Evolutionary conservation across 37 sponge, comb jelly and placozoan species (phyloP).

Genomic region (Hormiphora californensis): DNA sequence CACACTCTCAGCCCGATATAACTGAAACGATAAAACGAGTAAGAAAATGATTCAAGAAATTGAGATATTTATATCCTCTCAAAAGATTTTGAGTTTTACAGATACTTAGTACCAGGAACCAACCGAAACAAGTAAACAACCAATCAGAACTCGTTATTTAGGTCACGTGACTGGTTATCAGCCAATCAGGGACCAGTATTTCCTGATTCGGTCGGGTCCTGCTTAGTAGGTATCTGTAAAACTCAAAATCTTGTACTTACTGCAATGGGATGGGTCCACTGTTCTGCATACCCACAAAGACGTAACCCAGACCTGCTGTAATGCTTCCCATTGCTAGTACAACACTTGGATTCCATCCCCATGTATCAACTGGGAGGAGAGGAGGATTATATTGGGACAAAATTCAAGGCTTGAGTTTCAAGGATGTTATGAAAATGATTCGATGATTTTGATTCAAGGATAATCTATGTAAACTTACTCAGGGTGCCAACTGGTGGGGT

Average conservation of each 20-base stretch:
- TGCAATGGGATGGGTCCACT: too few species aligned
- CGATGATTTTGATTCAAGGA: background rate
- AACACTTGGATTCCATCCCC: slow-evolving; percentile 1
- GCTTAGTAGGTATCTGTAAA: too few species aligned
- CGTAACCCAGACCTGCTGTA: slow-evolving; percentile 21
- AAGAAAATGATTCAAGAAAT: background rate
- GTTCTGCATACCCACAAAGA: background rate
- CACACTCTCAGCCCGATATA: background rate
- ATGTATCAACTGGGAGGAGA: slow-evolving; percentile 15
- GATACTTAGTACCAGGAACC: too few species aligned
- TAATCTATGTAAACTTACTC: background rate
- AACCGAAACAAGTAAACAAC: too few species aligned
- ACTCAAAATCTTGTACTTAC: too few species aligned
- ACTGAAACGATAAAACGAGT: background rate
- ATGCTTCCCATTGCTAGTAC: background rate
- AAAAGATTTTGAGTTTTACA: too few species aligned
- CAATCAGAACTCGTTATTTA: too few species aligned
- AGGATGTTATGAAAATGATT: background rate
- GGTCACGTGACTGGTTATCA: too few species aligned
- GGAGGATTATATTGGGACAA: background rate
- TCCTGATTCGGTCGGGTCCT: too few species aligned
- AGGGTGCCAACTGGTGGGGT: slow-evolving; percentile 29
- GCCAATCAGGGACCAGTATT: too few species aligned
- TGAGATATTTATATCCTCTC: background rate
- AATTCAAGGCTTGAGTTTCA: background rate